Percentiles rank a stretch among this genome's conserved stretches.
These are phyloP conservation scores for Platycnemis pennipes DNA, from an alignment of 2,888 invertebrate species.

Conservation along the genomic window DNA sequence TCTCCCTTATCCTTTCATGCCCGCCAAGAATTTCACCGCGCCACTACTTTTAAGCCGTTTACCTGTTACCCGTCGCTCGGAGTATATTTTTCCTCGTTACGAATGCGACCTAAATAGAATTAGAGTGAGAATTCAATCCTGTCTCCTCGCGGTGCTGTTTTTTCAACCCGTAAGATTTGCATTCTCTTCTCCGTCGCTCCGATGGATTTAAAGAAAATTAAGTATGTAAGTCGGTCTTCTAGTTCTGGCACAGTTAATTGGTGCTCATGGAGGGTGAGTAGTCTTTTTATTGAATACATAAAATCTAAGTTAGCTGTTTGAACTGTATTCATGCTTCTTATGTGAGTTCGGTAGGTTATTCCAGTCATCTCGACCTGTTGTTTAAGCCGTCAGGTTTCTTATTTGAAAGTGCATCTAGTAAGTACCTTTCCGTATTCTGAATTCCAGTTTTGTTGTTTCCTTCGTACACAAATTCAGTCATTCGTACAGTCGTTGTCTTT, in stretches of 20 bases:
- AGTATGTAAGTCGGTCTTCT: not conserved
- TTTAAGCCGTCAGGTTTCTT: too few relatives aligned
- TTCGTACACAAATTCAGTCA: too few relatives aligned
- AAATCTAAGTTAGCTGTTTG: not conserved
- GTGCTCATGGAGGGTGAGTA: not conserved
- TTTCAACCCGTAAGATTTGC: constrained; percentile 1
- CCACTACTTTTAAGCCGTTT: constrained; percentile 9
- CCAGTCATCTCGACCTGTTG: not conserved
- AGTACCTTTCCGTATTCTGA: too few relatives aligned
- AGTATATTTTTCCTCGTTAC: constrained; percentile 23
- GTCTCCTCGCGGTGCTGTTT: not conserved
- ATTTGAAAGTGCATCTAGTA: too few relatives aligned
- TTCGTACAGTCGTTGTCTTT: too few relatives aligned
- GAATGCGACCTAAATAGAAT: constrained; percentile 47
- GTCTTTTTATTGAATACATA: not conserved
- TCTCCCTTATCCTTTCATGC: not conserved
- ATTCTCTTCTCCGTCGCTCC: not conserved
- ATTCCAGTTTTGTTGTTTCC: too few relatives aligned
- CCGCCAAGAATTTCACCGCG: not conserved
- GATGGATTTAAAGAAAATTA: not conserved
- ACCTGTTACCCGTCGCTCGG: not conserved
- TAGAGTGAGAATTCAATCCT: constrained; percentile 34
- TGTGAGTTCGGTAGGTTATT: not conserved
- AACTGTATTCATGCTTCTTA: not conserved
- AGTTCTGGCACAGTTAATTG: not conserved